A percentile compares a stretch with the other conserved stretches of the same genome.
These are phyloP conservation scores for Epinotia brunnichana DNA, from an alignment of 2,888 invertebrate species.

Conservation along the genomic window DNA sequence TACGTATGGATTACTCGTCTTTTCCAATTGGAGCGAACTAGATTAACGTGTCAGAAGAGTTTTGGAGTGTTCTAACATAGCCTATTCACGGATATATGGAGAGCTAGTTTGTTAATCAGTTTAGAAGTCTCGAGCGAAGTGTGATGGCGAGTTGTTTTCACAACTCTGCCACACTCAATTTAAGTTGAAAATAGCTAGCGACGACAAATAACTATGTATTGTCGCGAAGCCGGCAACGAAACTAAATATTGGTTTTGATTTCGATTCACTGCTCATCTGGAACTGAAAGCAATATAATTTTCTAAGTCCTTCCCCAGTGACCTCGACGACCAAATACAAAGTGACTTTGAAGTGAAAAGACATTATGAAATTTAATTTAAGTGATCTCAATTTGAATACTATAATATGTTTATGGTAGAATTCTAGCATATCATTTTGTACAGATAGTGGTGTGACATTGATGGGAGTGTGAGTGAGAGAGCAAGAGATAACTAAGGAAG, in stretches of 20 bases:
- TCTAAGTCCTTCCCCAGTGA: constrained; percentile 46
- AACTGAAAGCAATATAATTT: constrained; percentile 32
- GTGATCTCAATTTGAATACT: constrained; percentile 56
- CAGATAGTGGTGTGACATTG: constrained; percentile 31
- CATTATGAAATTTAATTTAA: constrained; percentile 51
- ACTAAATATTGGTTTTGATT: constrained; percentile 23
- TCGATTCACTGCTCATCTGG: constrained; percentile 23
- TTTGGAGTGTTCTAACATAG: neutral
- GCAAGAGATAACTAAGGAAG: neutral
- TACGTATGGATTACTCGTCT: neutral
- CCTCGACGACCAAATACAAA: constrained; percentile 67
- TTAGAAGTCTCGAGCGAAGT: constrained; percentile 3
- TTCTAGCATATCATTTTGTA: constrained; percentile 66
- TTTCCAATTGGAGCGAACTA: neutral
- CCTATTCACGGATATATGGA: neutral
- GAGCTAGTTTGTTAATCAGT: constrained; percentile 3
- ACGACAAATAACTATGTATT: neutral
- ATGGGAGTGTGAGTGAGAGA: neutral
- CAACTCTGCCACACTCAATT: constrained; percentile 25
- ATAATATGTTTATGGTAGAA: constrained; percentile 56
- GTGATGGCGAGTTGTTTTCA: constrained; percentile 7
- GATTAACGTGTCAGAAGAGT: neutral
- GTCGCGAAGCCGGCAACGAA: neutral
- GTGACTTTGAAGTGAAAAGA: constrained; percentile 42
- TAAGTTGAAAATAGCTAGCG: constrained; percentile 17